These are phyloP conservation scores for Melanotaenia trifasciata DNA, from an alignment of 2,797 vertebrate genomes.

Conservation along the genomic window DNA sequence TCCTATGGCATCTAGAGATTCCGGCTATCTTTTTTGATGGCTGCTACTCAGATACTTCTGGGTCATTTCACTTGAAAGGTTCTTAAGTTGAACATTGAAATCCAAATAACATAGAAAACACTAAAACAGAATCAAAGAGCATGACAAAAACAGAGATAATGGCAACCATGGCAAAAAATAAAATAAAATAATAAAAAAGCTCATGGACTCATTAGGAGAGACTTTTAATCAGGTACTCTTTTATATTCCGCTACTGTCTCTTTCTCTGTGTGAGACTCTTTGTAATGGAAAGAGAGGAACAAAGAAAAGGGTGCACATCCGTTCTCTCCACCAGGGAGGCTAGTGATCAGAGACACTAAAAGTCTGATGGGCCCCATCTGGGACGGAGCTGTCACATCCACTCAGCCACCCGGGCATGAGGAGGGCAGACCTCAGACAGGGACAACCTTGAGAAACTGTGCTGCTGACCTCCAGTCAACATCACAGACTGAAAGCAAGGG, in stretches of 20 bases:
- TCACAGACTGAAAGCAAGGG: constrained; percentile 15
- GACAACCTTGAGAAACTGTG: constrained; percentile 73
- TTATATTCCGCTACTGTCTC: constrained; percentile 8
- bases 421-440: constrained; percentile 47
- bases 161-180: too few species aligned
- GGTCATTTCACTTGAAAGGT: not conserved
- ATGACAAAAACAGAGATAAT: too few species aligned
- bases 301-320: constrained; percentile 58
- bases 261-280: constrained; percentile 32
- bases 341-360: constrained; percentile 75
- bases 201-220: constrained; percentile 4
- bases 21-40: not conserved
- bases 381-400: constrained; percentile 72
- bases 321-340: constrained; percentile 53
- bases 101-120: not conserved
- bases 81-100: not conserved
- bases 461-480: constrained; percentile 59
- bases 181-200: too few species aligned
- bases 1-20: not conserved
- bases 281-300: constrained; percentile 47
- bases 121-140: not conserved
- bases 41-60: not conserved
- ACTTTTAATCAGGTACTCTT: constrained; percentile 1
- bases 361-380: constrained; percentile 67
- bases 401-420: constrained; percentile 71